Evolutionary conservation across 2,888 invertebrate species (phyloP).

Genomic region (Choristoneura rosaceana): DNA sequence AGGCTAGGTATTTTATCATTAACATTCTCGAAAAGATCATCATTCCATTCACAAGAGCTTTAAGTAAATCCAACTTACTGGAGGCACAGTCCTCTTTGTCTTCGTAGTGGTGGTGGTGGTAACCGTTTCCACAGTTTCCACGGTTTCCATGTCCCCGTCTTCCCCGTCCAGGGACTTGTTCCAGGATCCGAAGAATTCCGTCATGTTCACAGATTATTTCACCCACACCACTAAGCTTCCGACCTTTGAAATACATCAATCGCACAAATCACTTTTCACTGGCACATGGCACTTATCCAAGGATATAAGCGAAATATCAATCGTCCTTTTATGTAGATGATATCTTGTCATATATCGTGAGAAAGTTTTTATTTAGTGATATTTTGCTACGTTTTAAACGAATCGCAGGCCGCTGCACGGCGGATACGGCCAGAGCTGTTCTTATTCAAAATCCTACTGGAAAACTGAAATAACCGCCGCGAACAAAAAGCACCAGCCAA

Average conservation of each 20-base stretch:
- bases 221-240: conserved; percentile 70
- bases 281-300: conserved; percentile 51
- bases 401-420: conserved; percentile 62
- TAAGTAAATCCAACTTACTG: conserved; percentile 62
- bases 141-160: conserved; percentile 61
- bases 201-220: conserved; percentile 65
- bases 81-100: conserved; percentile 53
- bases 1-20: not conserved
- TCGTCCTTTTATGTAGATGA: conserved; percentile 54
- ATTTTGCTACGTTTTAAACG: conserved; percentile 40
- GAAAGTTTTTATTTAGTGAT: conserved; percentile 46
- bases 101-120: conserved; percentile 76
- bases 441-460: conserved; percentile 84
- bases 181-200: conserved; percentile 83
- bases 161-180: conserved; percentile 58
- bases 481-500: conserved; percentile 86
- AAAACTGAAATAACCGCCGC: conserved; percentile 85
- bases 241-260: conserved; percentile 72
- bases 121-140: conserved; percentile 74
- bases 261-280: conserved; percentile 61
- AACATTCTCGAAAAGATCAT: not conserved
- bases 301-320: conserved; percentile 53
- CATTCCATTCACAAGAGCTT: not conserved
- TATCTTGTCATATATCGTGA: conserved; percentile 49
- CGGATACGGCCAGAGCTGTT: conserved; percentile 79